phyloP scores from a whole-genome alignment of 2,113 vertebrate genomes.

The Caretta caretta region DNA sequence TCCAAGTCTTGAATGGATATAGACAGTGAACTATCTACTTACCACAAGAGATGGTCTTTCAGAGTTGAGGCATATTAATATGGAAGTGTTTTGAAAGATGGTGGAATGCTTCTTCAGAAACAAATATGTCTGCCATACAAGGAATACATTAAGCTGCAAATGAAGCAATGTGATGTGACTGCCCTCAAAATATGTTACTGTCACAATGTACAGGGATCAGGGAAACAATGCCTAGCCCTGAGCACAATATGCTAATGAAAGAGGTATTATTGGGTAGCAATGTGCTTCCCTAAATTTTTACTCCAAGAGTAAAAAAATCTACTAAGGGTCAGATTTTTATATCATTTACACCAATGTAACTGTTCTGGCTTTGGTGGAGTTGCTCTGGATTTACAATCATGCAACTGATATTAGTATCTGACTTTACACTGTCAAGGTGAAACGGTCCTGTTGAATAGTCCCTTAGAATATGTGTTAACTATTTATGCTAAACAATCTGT shows the following conservation, averaged over 20 bases:
- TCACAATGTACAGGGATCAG: conserved; percentile 33
- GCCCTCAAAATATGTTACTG: conserved; percentile 33
- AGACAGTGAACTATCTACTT: background rate
- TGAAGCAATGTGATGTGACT: conserved; percentile 19
- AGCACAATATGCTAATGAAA: conserved; percentile 8
- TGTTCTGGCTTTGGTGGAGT: background rate
- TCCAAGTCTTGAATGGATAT: background rate
- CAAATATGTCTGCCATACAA: background rate
- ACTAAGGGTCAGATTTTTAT: background rate
- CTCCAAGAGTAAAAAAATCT: conserved; percentile 39
- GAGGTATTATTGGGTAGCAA: background rate
- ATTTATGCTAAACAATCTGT: background rate
- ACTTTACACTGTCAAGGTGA: background rate
- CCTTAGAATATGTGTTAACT: background rate
- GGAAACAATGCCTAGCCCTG: conserved; percentile 11
- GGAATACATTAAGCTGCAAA: background rate
- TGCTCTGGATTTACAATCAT: background rate
- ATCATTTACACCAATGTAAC: background rate
- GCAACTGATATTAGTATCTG: conserved; percentile 5
- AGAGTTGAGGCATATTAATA: background rate
- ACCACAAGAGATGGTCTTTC: background rate
- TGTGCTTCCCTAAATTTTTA: conserved; percentile 6
- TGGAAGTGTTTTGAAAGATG: background rate
- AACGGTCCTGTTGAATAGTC: background rate
- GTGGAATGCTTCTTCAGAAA: background rate